Evolutionary conservation across 2,797 vertebrate species (phyloP), one percentile per base, ranked within the genome.

Genomic region (Pangasius mekongensis): DNA sequence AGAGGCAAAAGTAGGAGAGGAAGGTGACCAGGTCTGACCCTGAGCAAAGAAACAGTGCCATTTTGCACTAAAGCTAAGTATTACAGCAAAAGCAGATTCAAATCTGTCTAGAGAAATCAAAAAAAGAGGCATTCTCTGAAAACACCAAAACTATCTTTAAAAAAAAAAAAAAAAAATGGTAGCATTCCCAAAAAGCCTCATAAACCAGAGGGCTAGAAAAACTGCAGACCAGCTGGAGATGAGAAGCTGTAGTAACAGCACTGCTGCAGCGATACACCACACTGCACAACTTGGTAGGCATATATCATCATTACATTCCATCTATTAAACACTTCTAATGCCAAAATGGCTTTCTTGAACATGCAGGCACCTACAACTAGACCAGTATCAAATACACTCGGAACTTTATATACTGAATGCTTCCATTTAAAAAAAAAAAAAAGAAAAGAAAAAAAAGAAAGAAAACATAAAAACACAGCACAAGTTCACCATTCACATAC

Each of bases 61-160:
- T 91, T 95, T 93, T 89, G 91, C 90, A 94, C 95, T 95, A 94
- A 93, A 95, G 94, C 86, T 64, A 89, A 58, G 83, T 24, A 91
- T 81, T 54, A 87, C 74, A 87, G 52, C 47, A 89, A 39, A 76
- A 82, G 89, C 83, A 58, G 5, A 64, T 60, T 73, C 13, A 77
- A 82, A 86, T 24, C 66, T 33, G 71, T 81, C 80, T 43, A 7
- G 6, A 86, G 52, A 85, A 76, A 87, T 76, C 24, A 13, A 36
- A 88, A 36, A 88, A 74, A 86, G 78, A 64, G 10, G 39, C 85
- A 73, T 60, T 89, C 86, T 89, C 80, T 30, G 66, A 71, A 83
- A 76, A 90, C 62, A 76, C 27, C 22, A 39, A 85, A 84, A 30
- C 47, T 58, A 78, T 84, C 83, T 47, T 47, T 8, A 6, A 43